Base-by-base conservation (phyloP, 1,140 invertebrate species). In the Sitobion miscanthi region DNA sequence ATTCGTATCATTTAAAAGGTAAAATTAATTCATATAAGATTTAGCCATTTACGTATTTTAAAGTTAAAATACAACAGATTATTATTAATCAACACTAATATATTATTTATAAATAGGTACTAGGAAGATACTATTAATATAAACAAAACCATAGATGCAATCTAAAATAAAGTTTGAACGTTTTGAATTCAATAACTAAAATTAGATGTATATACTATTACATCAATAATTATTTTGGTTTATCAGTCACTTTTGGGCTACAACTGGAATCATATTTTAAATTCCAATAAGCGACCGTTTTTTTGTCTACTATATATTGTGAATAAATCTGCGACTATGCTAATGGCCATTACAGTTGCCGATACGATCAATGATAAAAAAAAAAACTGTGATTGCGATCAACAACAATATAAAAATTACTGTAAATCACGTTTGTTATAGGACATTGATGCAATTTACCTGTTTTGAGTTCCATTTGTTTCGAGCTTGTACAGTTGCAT, bases 401-500 rank as follows among this genome's bases (percentile, higher is more conserved):
- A n/a, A 17, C n/a, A 77, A 62, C 30, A n/a, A n/a, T 77, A 17
- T 77, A n/a, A 77, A 77, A 77, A 77, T 17, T 17, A n/a, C n/a
- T 77, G 1, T n/a, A 17, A n/a, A 9, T 77, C 11, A n/a, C 30
- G 14, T 69, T 69, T 69, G 14, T 5, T 77, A 69, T 14, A 69
- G 0, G 11, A n/a, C n/a, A n/a, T 17, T 6, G 17, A 54, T 54
- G 45, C 3, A 25, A 89, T 38, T 62, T 90, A 90, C 89, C 54
- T 62, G 25, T n/a, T 45, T 90, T 69, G 38, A 14, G 89, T 90
- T 69, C 89, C 89, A 14, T 90, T 90, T 45, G 35, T 45, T 42
- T 90, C 38, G 54, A 90, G 83, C 77, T 94, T 94, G 89, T 93
- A 94, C 89, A 96, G 95, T 42, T 95, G 94, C 91, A 96, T 95